These are phyloP conservation scores for Montipora sp. DNA, from an alignment of 64 coral and sea anemone species.

Conservation along the genomic window DNA sequence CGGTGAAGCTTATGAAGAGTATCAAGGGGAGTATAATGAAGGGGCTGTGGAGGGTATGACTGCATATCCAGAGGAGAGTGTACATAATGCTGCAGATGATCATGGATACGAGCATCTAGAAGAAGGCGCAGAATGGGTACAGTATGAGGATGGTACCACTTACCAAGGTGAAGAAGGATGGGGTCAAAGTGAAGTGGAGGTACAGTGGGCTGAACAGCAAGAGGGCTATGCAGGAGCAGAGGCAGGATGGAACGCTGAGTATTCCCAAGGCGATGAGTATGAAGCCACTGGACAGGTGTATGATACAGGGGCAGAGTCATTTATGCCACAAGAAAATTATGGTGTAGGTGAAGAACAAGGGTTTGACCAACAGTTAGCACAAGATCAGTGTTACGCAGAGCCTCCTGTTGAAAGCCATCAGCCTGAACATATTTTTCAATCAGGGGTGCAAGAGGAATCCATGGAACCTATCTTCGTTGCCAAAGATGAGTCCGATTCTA, in stretches of 20 bases:
- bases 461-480: neutral
- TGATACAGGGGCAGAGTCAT: neutral
- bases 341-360: neutral
- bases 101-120: slow-evolving; percentile 24
- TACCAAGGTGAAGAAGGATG: slow-evolving; percentile 14
- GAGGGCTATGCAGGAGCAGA: slow-evolving; percentile 18
- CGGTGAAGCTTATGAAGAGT: slow-evolving; percentile 13
- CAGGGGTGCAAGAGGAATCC: neutral
- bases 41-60: slow-evolving; percentile 4
- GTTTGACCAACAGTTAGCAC: slow-evolving; percentile 2
- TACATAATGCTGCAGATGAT: neutral
- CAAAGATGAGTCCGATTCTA: neutral
- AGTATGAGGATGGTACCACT: slow-evolving; percentile 15
- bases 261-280: slow-evolving; percentile 15
- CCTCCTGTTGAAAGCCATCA: neutral
- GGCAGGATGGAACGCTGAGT: slow-evolving; percentile 7
- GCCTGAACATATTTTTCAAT: neutral
- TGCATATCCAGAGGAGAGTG: slow-evolving; percentile 1
- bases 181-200: slow-evolving; percentile 18
- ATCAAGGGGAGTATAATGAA: slow-evolving; percentile 17
- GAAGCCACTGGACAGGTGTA: slow-evolving; percentile 29
- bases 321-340: slow-evolving; percentile 5
- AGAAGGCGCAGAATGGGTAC: slow-evolving; percentile 25
- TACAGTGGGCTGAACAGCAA: slow-evolving; percentile 25
- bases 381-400: slow-evolving; percentile 8